phyloP scores from a whole-genome alignment of 2,888 invertebrate genomes.

The Aphidoletes aphidimyza region DNA sequence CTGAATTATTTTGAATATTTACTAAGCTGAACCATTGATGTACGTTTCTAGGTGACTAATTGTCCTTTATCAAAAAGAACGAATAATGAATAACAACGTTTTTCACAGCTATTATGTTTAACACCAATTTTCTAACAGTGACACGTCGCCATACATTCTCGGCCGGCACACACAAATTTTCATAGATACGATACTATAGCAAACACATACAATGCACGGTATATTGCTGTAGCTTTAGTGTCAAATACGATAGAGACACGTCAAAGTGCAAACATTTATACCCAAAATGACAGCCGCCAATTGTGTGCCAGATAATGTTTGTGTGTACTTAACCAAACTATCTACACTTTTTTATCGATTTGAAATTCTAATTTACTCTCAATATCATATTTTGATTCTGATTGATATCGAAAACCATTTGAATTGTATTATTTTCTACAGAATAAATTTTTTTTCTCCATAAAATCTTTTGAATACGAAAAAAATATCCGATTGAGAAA shows the following conservation, averaged over 20 bases:
- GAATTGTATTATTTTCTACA: too few relatives aligned
- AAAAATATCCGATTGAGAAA: too few relatives aligned
- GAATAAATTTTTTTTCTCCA: too few relatives aligned
- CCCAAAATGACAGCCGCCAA: conserved; percentile 40
- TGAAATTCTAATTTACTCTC: too few relatives aligned
- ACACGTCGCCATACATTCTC: conserved; percentile 53
- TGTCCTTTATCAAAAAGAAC: not conserved
- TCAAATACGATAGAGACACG: conserved; percentile 50
- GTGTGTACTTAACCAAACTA: not conserved
- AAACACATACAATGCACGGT: conserved; percentile 7
- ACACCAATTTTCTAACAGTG: conserved; percentile 26
- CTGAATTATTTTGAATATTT: not conserved
- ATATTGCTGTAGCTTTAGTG: not conserved
- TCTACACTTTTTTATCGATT: not conserved
- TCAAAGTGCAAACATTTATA: conserved; percentile 41
- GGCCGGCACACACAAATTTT: conserved; percentile 53
- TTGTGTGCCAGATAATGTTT: not conserved
- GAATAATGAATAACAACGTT: not conserved
- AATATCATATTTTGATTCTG: too few relatives aligned
- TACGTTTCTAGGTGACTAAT: not conserved
- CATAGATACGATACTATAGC: not conserved
- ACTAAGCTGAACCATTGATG: not conserved
- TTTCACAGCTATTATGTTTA: conserved; percentile 24
- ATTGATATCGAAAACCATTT: too few relatives aligned
- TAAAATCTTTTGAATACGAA: too few relatives aligned